Conservation (phyloP, 2,797 vertebrate species). For the Gymnothorax reevesii region DNA sequence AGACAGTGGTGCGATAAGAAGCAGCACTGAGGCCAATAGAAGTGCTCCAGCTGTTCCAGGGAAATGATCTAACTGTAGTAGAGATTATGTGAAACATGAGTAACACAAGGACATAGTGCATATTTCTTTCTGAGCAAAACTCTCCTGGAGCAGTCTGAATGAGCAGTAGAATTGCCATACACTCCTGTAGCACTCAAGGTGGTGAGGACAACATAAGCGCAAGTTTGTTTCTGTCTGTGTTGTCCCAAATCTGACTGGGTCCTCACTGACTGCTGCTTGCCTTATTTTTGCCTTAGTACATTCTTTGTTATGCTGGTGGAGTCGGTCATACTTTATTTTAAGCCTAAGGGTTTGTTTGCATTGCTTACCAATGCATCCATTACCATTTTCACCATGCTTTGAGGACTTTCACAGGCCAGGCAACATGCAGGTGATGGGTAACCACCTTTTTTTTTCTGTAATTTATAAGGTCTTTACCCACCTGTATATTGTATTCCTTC, state of each 20-base stretch:
- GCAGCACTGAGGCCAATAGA: neutral
- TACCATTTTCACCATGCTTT: neutral
- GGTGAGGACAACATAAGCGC: neutral
- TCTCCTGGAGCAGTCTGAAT: neutral
- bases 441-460: neutral
- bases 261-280: neutral
- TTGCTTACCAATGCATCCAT: slow-evolving; percentile 5
- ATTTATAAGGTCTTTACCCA: neutral
- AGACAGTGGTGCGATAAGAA: neutral
- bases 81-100: neutral
- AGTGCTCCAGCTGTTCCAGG: neutral
- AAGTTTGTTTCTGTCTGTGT: neutral
- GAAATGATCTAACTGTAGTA: neutral
- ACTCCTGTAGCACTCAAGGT: neutral
- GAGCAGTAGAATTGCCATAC: neutral
- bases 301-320: neutral
- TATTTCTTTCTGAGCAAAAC: neutral
- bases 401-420: neutral
- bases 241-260: neutral
- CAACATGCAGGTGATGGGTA: neutral
- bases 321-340: neutral
- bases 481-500: neutral
- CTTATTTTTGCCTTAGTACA: neutral
- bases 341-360: slow-evolving; percentile 1
- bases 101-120: neutral